phyloP scores from a whole-genome alignment of 1,140 invertebrate genomes.

The Drosophila kanapiae region DNA sequence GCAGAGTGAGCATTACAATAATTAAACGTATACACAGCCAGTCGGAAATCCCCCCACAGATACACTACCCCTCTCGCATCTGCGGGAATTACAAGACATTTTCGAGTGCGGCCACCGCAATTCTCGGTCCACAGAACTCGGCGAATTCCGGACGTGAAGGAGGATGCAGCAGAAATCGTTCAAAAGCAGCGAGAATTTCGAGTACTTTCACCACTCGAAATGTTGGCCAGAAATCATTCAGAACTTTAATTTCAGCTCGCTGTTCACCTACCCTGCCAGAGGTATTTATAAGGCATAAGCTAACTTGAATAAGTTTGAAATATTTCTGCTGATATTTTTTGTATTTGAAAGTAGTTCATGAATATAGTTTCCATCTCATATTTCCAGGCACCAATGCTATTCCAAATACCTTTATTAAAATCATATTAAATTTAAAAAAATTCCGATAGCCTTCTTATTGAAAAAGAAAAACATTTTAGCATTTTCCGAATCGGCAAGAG shows the following conservation, averaged over 20 bases:
- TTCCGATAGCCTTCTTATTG: background rate
- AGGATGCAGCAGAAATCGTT: conserved; percentile 40
- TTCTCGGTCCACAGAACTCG: conserved; percentile 29
- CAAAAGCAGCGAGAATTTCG: conserved; percentile 57
- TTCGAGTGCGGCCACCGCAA: conserved; percentile 20
- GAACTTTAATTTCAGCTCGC: conserved; percentile 29
- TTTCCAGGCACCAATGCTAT: background rate
- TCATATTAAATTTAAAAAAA: too few relatives aligned
- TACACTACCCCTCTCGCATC: background rate
- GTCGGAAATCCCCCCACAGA: conserved; percentile 6
- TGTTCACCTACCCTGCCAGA: background rate
- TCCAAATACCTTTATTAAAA: too few relatives aligned
- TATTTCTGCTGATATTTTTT: background rate
- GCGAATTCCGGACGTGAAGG: conserved; percentile 12
- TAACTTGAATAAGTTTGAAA: background rate
- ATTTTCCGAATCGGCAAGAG: background rate
- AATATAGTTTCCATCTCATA: background rate
- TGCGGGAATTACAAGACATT: conserved; percentile 56
- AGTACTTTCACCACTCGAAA: conserved; percentile 40
- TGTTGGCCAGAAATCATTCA: conserved; percentile 1
- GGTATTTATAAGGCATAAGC: background rate
- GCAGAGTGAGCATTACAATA: conserved; percentile 68
- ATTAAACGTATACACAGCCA: conserved; percentile 57
- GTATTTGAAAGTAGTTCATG: background rate
- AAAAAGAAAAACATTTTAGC: accelerated